phyloP scores from a whole-genome alignment of 2,888 invertebrate species.

The Pyrochroa serraticornis region DNA sequence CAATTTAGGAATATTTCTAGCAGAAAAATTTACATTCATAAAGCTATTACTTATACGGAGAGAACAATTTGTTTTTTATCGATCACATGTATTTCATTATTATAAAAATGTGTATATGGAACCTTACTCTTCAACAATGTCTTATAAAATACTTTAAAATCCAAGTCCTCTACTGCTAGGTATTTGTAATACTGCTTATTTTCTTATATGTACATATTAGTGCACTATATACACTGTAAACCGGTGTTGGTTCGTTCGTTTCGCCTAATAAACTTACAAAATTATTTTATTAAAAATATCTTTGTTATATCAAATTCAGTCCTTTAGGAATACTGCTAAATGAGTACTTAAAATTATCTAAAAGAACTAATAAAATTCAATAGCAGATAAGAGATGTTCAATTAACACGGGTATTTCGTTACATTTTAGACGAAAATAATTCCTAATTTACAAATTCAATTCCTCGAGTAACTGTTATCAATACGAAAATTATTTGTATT shows the following conservation, averaged over 20 bases:
- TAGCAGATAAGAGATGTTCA: constrained; percentile 2
- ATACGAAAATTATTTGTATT: not conserved
- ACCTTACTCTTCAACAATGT: constrained; percentile 27
- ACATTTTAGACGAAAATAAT: no score
- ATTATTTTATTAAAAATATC: constrained; percentile 27
- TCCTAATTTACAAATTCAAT: no score
- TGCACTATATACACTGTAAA: constrained; percentile 37
- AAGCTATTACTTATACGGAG: constrained; percentile 25
- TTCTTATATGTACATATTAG: constrained; percentile 22
- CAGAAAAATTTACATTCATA: constrained; percentile 20
- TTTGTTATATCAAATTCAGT: constrained; percentile 14
- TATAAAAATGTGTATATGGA: constrained; percentile 29
- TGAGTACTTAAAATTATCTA: not conserved
- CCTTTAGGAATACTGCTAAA: constrained; percentile 26
- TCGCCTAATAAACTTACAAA: constrained; percentile 19
- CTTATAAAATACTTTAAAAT: constrained; percentile 26
- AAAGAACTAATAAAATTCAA: not conserved
- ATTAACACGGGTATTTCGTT: not conserved
- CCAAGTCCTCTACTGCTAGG: constrained; percentile 9
- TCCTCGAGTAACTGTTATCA: no score
- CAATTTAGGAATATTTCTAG: constrained; percentile 16
- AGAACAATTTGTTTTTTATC: constrained; percentile 20
- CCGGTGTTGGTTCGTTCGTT: constrained; percentile 38
- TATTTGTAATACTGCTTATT: constrained; percentile 24
- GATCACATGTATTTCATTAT: constrained; percentile 28